Evolutionary conservation across 2,888 invertebrate species (phyloP), one percentile per base, ranked within the genome.

Genomic region (Temnothorax rugatulus): DNA sequence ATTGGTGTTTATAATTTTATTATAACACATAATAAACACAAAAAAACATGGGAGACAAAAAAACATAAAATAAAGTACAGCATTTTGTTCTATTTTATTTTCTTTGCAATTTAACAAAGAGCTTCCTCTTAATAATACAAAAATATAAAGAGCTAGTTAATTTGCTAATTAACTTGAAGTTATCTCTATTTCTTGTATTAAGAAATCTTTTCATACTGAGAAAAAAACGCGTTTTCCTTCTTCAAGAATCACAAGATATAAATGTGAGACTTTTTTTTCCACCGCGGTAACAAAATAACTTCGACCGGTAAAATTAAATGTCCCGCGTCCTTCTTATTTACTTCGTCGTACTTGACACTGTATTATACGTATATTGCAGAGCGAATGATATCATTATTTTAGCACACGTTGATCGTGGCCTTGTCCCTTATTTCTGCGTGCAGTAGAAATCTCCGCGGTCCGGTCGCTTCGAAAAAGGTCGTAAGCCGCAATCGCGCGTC

Each of bases 371-470:
- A 50, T 64, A 29, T 29, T 52, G 34, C 21, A 21, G n/a, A 25
- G n/a, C 68, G 15, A 34, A 25, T 61, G 11, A 41, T n/a, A 66
- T 52, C 25, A 7, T 25, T 52, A 54, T 77, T 77, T 54, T 44
- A 77, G 15, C n/a, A 5, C 54, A 54, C 38, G 41, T 44, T 44
- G 68, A 68, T 77, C 41, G 15, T 54, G 47, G 38, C 74, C 74
- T 47, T 81, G 74, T 54, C 25, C 47, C 74, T 73, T 63, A 76
- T 76, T 76, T 59, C 25, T 59, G 44, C 57, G 34, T 59, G 34
- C 44, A 44, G 21, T 18, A 81, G 74, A 81, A 73, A 81, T 81
- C 79, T 59, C 47, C 25, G 34, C 54, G 44, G 15, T 34, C 41
- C 54, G 44, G 15, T 44, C 41, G 57, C 25, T n/a, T 25, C 29